A percentile compares a stretch with the other conserved stretches of the same genome.
Conservation (phyloP, 2,797 vertebrate species). For the Alosa sapidissima region DNA sequence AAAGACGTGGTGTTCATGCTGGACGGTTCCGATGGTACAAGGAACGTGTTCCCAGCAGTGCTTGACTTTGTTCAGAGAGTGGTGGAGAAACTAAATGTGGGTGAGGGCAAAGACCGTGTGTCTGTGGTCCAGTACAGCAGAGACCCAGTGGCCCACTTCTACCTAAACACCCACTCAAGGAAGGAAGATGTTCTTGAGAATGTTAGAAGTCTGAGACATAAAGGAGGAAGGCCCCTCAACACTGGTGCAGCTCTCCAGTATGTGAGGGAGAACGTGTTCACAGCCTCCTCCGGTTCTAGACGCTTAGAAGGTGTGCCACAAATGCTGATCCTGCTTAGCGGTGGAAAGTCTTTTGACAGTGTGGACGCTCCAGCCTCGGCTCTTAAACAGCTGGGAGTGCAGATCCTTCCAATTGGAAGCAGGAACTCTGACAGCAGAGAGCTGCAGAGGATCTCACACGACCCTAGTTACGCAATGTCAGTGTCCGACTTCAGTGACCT, state of each 20-base stretch:
- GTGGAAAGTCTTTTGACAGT: conserved; percentile 39
- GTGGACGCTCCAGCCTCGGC: conserved; percentile 41
- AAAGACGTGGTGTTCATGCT: conserved; percentile 53
- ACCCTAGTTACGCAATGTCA: conserved; percentile 39
- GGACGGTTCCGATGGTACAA: conserved; percentile 53
- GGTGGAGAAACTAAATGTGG: conserved; percentile 72
- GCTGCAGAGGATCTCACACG: conserved; percentile 51
- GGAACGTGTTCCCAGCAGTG: conserved; percentile 64
- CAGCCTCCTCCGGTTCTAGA: conserved; percentile 39
- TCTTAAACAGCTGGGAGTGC: conserved; percentile 53
- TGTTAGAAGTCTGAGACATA: conserved; percentile 64
- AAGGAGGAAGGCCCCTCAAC: conserved; percentile 72
- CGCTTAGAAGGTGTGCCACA: conserved; percentile 37
- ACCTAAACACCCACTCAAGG: conserved; percentile 75
- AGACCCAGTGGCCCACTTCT: conserved; percentile 72
- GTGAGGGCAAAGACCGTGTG: conserved; percentile 72
- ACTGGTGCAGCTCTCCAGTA: conserved; percentile 76
- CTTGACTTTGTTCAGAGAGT: conserved; percentile 69
- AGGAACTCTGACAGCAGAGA: conserved; percentile 54
- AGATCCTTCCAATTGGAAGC: conserved; percentile 55
- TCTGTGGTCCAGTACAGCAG: conserved; percentile 81
- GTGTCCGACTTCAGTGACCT: conserved; percentile 54
- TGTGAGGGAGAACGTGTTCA: conserved; percentile 59
- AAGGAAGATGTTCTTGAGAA: conserved; percentile 71
- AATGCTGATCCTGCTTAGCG: conserved; percentile 42